These are phyloP conservation scores for Nowickia ferox DNA, from an alignment of 2,888 invertebrate species.

Conservation along the genomic window DNA sequence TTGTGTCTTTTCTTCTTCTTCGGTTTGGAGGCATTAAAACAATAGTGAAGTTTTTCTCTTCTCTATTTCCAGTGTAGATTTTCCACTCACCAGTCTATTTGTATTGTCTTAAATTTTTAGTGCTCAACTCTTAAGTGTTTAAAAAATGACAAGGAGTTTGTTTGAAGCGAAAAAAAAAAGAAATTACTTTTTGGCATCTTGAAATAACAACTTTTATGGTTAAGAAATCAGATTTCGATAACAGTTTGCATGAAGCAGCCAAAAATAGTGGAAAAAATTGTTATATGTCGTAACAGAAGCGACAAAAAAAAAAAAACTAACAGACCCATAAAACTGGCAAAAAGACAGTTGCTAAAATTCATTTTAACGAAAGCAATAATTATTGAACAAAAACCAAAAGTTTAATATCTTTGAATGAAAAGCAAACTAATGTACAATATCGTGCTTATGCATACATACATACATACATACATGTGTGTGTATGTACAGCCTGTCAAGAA, in stretches of 20 bases:
- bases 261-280: slow-evolving; percentile 41
- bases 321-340: background rate
- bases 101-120: slow-evolving; percentile 49
- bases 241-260: slow-evolving; percentile 28
- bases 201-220: slow-evolving; percentile 57
- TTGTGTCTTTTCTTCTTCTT: slow-evolving; percentile 53
- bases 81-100: slow-evolving; percentile 19
- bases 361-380: slow-evolving; percentile 35
- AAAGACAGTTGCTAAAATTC: slow-evolving; percentile 6
- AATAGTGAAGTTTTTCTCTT: slow-evolving; percentile 49
- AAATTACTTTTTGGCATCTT: slow-evolving; percentile 64
- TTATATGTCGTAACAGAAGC: background rate
- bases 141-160: slow-evolving; percentile 32
- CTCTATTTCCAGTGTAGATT: slow-evolving; percentile 8
- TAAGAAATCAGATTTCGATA: slow-evolving; percentile 58
- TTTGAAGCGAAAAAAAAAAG: slow-evolving; percentile 15
- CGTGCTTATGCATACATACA: background rate
- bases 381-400: slow-evolving; percentile 17
- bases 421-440: background rate
- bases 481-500: too few relatives aligned
- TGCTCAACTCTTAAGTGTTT: slow-evolving; percentile 58
- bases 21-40: slow-evolving; percentile 47
- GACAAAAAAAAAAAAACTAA: background rate
- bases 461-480: too few relatives aligned
- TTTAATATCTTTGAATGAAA: background rate